Percentiles rank a stretch among this genome's conserved stretches.
Evolutionary conservation across 2,888 invertebrate species (phyloP).

Genomic region (Micropterix aruncella): DNA sequence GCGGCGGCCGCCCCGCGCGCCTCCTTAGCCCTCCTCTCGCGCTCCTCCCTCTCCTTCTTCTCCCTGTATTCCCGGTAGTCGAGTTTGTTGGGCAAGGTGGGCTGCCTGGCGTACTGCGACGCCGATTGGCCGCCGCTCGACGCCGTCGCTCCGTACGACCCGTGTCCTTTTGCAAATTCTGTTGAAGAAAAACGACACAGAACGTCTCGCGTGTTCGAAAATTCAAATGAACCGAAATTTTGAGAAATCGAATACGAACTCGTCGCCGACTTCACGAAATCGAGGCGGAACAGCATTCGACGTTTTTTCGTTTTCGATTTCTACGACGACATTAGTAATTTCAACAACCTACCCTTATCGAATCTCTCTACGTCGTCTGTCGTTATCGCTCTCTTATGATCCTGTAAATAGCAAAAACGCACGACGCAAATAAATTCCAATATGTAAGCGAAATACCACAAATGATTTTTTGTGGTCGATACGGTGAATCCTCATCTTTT

Average conservation of each 20-base stretch:
- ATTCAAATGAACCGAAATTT: too few species aligned
- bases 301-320: too few species aligned
- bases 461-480: too few species aligned
- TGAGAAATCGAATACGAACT: too few species aligned
- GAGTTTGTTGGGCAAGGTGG: conserved; percentile 34
- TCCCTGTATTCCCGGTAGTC: conserved; percentile 49
- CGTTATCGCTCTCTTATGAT: not conserved
- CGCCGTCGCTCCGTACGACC: not conserved
- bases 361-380: not conserved
- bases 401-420: not conserved
- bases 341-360: not conserved
- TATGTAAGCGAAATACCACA: too few species aligned
- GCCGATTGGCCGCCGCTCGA: conserved; percentile 15
- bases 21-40: conserved; percentile 28
- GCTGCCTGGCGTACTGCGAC: conserved; percentile 16
- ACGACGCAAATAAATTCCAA: too few species aligned
- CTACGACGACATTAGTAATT: too few species aligned
- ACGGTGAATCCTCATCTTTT: too few species aligned
- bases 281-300: too few species aligned
- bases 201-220: too few species aligned
- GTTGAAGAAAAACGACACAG: too few species aligned
- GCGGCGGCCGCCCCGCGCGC: conserved; percentile 15
- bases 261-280: too few species aligned
- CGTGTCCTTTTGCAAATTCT: not conserved
- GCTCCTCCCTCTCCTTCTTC: conserved; percentile 45